These are phyloP conservation scores for Nibea albiflora DNA, from an alignment of 2,113 vertebrate species.

Conservation along the genomic window DNA sequence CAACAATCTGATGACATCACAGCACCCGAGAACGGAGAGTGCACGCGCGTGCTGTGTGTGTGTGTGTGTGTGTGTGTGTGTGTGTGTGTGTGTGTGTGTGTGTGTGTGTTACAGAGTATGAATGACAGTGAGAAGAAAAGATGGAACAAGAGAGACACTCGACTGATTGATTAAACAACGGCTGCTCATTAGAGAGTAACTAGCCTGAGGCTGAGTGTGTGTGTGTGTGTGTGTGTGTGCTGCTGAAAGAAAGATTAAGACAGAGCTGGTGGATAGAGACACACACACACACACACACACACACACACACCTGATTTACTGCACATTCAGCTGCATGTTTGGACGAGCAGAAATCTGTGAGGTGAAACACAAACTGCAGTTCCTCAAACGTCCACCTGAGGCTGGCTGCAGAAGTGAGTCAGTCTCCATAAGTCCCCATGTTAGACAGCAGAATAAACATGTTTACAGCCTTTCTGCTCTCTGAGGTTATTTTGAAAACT, in stretches of 20 bases:
- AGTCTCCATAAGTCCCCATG: too few relatives aligned
- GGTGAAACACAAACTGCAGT: too few relatives aligned
- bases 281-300: constrained; percentile 41
- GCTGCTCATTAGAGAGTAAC: constrained; percentile 61
- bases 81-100: neutral
- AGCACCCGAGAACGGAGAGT: neutral
- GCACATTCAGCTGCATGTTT: too few relatives aligned
- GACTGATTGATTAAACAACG: constrained; percentile 71
- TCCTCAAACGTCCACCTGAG: too few relatives aligned
- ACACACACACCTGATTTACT: constrained; percentile 23
- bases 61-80: neutral
- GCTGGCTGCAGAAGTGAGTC: too few relatives aligned
- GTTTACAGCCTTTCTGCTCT: too few relatives aligned
- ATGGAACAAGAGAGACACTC: constrained; percentile 53
- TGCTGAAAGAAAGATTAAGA: constrained; percentile 59
- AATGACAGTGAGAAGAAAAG: constrained; percentile 28
- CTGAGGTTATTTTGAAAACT: too few relatives aligned
- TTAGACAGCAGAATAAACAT: too few relatives aligned
- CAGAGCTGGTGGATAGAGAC: constrained; percentile 63
- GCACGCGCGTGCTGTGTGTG: too few relatives aligned
- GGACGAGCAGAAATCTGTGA: too few relatives aligned
- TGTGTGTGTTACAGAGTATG: neutral
- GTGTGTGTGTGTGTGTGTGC: constrained; percentile 10
- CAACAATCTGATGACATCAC: constrained; percentile 36
- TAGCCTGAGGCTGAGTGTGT: constrained; percentile 35